Base-by-base conservation (phyloP, 1,140 invertebrate genomes). In the Polyergus mexicanus region DNA sequence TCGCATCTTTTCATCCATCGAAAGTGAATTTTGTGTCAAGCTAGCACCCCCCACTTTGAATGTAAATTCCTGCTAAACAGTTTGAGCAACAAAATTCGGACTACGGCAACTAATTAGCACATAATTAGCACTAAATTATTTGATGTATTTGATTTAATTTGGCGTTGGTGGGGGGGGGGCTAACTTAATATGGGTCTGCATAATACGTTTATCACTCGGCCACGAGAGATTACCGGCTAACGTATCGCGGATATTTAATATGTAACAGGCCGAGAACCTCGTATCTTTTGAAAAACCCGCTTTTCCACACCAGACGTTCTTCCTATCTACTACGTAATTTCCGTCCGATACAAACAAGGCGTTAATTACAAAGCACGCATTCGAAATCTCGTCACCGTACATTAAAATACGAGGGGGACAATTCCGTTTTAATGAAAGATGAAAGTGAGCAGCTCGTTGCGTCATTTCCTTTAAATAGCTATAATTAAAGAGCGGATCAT, bases 391-490 rank as follows among this genome's bases (percentile, higher is more conserved):
- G 41, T 62, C 16, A 25, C 19, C 32, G 32, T 19, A 19, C 22
- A 41, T 22, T 32, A 10, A 77, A 62, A 1, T n/a, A 8, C 11
- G 8, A n/a, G 5, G 11, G 11, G 11, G 5, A 69, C 58, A 62
- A 65, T 28, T 6, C 2, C 22, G 35, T 47, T 85, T 78, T 28
- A 25, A 32, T 65, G 47, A 69, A 16, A 19, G 38, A 47, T 72
- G 63, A 58, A 72, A 69, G 62, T 13, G 63, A 63, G 19, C 51
- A 47, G 22, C 38, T 16, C 25, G 11, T 22, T 6, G 1, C 25
- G 75, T 54, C 35, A 13, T 74, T 74, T 74, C 25, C 71, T 51
- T 65, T 83, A 76, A 88, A 88, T 56, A 35, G 54, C 38, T 51
- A 10, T 41, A 76, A 76, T 71, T 76, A 75, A 47, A 81, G 56